A percentile compares a stretch with the other conserved stretches of the same genome.
These are phyloP conservation scores for Ibidorhyncha struthersii DNA, from an alignment of 2,113 vertebrate genomes.

Conservation along the genomic window DNA sequence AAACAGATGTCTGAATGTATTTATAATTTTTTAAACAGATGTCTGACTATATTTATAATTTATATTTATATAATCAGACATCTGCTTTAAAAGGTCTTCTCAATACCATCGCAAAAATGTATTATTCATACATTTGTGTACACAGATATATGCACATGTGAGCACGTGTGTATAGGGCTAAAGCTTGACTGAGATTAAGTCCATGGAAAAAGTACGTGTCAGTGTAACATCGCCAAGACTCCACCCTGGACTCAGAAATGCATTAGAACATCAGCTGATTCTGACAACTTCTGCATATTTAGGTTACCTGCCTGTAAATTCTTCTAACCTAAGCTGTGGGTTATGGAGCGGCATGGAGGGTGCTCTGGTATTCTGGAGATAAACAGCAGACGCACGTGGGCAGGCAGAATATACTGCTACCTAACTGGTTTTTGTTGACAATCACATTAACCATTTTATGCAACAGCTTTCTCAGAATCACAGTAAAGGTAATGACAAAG, in stretches of 20 bases:
- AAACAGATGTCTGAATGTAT: constrained; percentile 53
- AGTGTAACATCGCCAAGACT: not conserved
- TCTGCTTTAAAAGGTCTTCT: constrained; percentile 42
- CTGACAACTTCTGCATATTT: not conserved
- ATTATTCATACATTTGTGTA: constrained; percentile 32
- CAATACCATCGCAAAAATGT: constrained; percentile 12
- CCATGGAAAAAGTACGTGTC: not conserved
- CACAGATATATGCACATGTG: not conserved
- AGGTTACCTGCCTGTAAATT: not conserved
- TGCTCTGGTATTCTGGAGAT: not conserved
- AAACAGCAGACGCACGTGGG: not conserved
- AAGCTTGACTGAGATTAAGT: not conserved
- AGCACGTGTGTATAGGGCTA: not conserved
- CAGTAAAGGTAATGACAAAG: not conserved
- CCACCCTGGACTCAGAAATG: not conserved
- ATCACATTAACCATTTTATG: not conserved
- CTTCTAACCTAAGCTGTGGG: not conserved
- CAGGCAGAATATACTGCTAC: not conserved
- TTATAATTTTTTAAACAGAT: constrained; percentile 57
- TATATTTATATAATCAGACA: constrained; percentile 51
- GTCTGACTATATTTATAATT: constrained; percentile 48
- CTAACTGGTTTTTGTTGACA: not conserved
- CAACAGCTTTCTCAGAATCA: not conserved
- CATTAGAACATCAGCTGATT: not conserved
- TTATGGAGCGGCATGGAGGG: not conserved